Evolutionary conservation across 37 sponge, comb jelly and placozoan species (phyloP).

Genomic region (Chondrosia reniformis): DNA sequence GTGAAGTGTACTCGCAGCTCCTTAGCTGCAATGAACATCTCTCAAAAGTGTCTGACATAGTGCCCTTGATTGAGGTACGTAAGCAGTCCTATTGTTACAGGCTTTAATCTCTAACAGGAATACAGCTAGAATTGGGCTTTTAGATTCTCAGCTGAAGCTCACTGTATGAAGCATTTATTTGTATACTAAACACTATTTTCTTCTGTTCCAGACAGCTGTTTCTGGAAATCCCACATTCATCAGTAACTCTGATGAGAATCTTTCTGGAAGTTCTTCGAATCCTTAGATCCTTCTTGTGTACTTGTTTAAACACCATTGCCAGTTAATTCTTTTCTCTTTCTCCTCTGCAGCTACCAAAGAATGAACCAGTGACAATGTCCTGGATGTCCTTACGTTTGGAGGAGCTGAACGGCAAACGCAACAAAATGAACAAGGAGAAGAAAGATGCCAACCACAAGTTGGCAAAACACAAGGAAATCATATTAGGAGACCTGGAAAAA

Average conservation of each 20-base stretch:
- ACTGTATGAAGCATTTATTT: too few species aligned
- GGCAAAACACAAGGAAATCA: constrained; percentile 64
- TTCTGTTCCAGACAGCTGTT: too few species aligned
- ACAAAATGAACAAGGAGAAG: constrained; percentile 48
- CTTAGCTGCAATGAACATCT: constrained; percentile 59
- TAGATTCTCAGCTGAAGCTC: too few species aligned
- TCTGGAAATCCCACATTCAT: too few species aligned
- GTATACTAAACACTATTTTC: too few species aligned
- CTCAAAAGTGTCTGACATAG: constrained; percentile 70
- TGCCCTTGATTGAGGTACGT: constrained; percentile 57
- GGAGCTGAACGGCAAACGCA: constrained; percentile 31
- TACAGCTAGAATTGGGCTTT: too few species aligned
- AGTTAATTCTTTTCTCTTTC: not conserved
- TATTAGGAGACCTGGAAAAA: constrained; percentile 77
- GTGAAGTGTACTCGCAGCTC: constrained; percentile 61
- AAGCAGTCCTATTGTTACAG: too few species aligned
- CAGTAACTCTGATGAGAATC: too few species aligned
- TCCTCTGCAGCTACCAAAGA: constrained; percentile 49
- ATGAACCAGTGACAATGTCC: constrained; percentile 64
- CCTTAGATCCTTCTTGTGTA: too few species aligned
- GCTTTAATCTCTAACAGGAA: too few species aligned
- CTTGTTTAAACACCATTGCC: too few species aligned
- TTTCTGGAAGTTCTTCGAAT: too few species aligned
- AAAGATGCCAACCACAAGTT: constrained; percentile 48
- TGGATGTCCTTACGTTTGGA: constrained; percentile 68